Percentiles rank a stretch among this genome's conserved stretches.
phyloP scores from a whole-genome alignment of 2,797 vertebrate genomes.

The Thamnophis elegans region DNA sequence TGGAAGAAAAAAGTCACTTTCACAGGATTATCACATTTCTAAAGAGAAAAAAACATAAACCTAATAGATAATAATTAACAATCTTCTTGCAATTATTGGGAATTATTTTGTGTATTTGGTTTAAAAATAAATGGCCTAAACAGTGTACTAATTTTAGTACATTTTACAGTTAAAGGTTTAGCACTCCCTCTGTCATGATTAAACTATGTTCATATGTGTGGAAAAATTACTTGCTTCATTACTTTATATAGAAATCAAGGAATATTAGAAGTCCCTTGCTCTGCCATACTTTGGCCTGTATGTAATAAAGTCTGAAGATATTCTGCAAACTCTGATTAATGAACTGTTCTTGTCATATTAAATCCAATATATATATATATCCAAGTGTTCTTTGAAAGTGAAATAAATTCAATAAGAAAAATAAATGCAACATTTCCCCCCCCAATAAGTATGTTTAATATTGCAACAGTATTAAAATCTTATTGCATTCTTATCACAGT shows the following conservation, averaged over 20 bases:
- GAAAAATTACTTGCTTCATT: not conserved
- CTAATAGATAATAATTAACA: not conserved
- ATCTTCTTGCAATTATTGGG: not conserved
- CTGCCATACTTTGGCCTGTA: not conserved
- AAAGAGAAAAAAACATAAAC: not conserved
- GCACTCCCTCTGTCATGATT: not conserved
- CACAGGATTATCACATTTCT: not conserved
- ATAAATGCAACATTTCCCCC: not conserved
- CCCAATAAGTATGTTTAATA: not conserved
- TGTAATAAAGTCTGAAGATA: not conserved
- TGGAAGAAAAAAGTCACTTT: conserved; percentile 15
- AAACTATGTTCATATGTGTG: not conserved
- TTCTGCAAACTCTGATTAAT: not conserved
- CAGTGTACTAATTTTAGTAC: not conserved
- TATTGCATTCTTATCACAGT: not conserved
- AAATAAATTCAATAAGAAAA: not conserved
- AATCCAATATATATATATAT: not conserved
- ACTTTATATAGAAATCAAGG: not conserved
- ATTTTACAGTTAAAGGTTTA: not conserved
- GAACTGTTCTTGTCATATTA: not conserved
- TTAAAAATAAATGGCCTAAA: not conserved
- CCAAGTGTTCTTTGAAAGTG: not conserved
- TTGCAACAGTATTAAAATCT: not conserved
- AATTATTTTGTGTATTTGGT: not conserved
- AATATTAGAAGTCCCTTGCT: not conserved